Conservation (phyloP, 2,888 invertebrate species). For the Tribolium freemani region DNA sequence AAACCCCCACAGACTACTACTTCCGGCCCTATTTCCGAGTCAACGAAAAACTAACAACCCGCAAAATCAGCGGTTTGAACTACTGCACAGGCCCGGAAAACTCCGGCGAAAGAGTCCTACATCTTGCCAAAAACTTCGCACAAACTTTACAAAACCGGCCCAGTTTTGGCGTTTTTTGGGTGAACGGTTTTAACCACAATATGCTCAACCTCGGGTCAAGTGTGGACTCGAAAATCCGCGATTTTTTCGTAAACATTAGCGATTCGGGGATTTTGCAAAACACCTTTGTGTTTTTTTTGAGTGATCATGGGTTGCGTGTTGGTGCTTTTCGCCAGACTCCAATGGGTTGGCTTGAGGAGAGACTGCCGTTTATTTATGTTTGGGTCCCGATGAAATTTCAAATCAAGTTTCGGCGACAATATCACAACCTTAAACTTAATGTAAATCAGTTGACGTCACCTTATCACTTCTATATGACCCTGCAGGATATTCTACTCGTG, state of each 20-base stretch:
- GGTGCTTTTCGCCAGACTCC: conserved; percentile 77
- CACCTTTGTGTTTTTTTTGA: conserved; percentile 80
- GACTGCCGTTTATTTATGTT: conserved; percentile 81
- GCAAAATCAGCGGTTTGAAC: conserved; percentile 65
- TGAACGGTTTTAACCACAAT: conserved; percentile 83
- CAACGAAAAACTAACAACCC: conserved; percentile 75
- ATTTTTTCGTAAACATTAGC: conserved; percentile 73
- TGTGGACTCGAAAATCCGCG: conserved; percentile 69
- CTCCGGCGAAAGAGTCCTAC: conserved; percentile 76
- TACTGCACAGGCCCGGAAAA: conserved; percentile 75
- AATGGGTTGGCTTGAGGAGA: conserved; percentile 84
- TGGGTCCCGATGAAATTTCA: conserved; percentile 76
- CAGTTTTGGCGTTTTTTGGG: conserved; percentile 86
- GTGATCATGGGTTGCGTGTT: conserved; percentile 85
- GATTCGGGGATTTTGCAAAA: conserved; percentile 74
- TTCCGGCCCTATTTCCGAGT: conserved; percentile 80
- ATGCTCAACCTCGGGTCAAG: conserved; percentile 72
- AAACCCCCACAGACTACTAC: conserved; percentile 86
- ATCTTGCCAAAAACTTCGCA: conserved; percentile 78
- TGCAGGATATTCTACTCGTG: conserved; percentile 1
- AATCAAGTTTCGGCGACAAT: not conserved
- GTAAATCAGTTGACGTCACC: not conserved
- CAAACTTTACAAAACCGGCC: conserved; percentile 74
- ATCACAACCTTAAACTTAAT: not conserved
- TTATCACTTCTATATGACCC: conserved; percentile 8